Evolutionary conservation across 1,140 invertebrate genomes (phyloP), one percentile per base, ranked within the genome.

Genomic region (Orchestia grillus): DNA sequence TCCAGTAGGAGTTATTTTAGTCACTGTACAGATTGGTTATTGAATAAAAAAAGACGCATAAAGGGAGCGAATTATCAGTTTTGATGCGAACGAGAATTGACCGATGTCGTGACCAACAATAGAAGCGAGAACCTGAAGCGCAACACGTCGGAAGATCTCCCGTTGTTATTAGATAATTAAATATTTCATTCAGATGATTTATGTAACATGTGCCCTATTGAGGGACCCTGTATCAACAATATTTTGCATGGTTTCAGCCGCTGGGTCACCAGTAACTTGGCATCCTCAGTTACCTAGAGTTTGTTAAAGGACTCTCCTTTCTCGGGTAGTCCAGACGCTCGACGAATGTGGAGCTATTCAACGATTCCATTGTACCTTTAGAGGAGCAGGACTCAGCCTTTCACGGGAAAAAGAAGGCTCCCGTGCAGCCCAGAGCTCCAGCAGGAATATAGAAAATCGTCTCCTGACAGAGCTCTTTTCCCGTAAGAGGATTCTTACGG

Each of bases 341-440:
- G 62, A 19, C 62, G 62, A 77, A 77, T 77, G 28, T 28, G 62
- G 62, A 77, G 62, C 62, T 77, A 77, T 77, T 77, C 62, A 77
- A 77, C 62, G 62, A 77, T 77, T 77, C 62, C 62, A 77, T 77
- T 77, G 62, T 77, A 77, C 62, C 62, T 77, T 77, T 77, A 77
- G 62, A 77, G 62, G 11, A 77, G 28, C 28, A 28, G 11, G 62
- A 36, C 62, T 77, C 62, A 77, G 28, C 62, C 62, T 77, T 77
- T 77, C 62, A 77, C 62, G 62, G 62, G 62, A 8, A 77, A 77
- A 77, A 77, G 62, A 77, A 15, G 62, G 62, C 36, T 77, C 28
- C 62, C 28, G 62, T 28, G 62, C 62, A 77, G 62, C 62, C 62
- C 62, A 77, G 36, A 77, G 62, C 62, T 28, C 36, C 62, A 77